Conservation (phyloP, 53 echinoderm and acorn worm genomes). For the Paracentrotus lividus region DNA sequence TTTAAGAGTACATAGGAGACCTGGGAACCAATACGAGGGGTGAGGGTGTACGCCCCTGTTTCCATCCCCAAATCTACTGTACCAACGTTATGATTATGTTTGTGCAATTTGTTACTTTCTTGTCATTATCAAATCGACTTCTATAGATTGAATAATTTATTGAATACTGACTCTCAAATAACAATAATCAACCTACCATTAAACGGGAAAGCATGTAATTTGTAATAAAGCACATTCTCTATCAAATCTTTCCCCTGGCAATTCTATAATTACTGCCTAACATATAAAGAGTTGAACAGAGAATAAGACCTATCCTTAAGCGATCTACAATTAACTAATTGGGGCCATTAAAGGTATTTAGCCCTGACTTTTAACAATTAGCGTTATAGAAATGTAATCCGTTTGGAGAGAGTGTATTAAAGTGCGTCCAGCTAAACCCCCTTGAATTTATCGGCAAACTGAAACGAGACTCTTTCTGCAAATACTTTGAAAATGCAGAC, state of each 20-base stretch:
- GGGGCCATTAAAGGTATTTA: background rate
- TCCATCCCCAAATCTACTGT: too few relatives aligned
- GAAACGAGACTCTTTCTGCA: background rate
- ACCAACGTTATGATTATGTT: too few relatives aligned
- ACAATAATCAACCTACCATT: too few relatives aligned
- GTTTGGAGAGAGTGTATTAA: background rate
- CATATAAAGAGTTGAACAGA: background rate
- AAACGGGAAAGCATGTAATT: too few relatives aligned
- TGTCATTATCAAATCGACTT: too few relatives aligned
- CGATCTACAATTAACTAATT: background rate
- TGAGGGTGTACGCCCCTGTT: too few relatives aligned
- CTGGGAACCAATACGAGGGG: too few relatives aligned
- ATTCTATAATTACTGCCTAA: background rate
- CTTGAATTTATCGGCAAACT: background rate
- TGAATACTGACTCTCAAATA: background rate
- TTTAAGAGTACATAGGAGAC: too few relatives aligned
- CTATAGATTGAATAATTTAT: background rate
- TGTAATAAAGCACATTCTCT: too few relatives aligned
- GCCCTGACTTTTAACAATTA: conserved; percentile 23
- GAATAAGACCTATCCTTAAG: background rate
- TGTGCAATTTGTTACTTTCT: too few relatives aligned
- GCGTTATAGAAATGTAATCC: background rate
- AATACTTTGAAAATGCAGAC: background rate
- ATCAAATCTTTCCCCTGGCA: background rate
- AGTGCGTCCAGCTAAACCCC: background rate